Evolutionary conservation across 1,140 invertebrate genomes (phyloP).

Genomic region (Achroia grisella): DNA sequence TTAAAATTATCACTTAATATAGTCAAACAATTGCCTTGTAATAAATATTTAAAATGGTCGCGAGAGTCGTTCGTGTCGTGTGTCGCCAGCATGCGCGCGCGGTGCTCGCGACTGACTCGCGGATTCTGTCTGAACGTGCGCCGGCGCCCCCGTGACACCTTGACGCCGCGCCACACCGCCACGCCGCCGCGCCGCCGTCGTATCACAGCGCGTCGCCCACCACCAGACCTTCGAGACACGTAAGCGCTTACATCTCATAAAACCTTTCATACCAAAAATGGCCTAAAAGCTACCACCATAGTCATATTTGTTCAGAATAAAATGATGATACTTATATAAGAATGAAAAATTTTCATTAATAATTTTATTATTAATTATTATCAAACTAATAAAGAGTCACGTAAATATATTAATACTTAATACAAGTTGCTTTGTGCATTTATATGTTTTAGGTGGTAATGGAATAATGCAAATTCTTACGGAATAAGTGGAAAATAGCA

Average conservation of each 20-base stretch:
- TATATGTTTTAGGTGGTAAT: too few relatives aligned
- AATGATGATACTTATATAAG: conserved; percentile 17
- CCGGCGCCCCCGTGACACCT: conserved; percentile 40
- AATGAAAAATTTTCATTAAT: too few relatives aligned
- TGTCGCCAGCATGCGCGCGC: conserved; percentile 52
- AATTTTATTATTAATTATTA: too few relatives aligned
- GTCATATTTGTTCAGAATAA: conserved; percentile 25
- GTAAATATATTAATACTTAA: too few relatives aligned
- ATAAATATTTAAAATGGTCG: conserved; percentile 30
- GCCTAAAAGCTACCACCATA: conserved; percentile 33
- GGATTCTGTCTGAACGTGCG: conserved; percentile 35
- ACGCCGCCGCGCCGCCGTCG: conserved; percentile 2
- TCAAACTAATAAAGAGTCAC: too few relatives aligned
- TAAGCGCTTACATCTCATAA: conserved; percentile 64
- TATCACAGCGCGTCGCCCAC: conserved; percentile 19
- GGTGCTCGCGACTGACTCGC: conserved; percentile 55
- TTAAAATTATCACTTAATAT: conserved; percentile 50
- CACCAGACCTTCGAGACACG: conserved; percentile 65
- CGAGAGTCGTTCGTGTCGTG: conserved; percentile 70
- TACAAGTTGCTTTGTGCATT: too few relatives aligned
- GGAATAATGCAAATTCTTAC: too few relatives aligned
- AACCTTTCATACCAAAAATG: conserved; percentile 65
- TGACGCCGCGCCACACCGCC: conserved; percentile 28
- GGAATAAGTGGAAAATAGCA: too few relatives aligned
- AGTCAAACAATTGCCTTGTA: conserved; percentile 59